phyloP scores from a whole-genome alignment of 2,888 invertebrate genomes.

The Bimastos eiseni region DNA sequence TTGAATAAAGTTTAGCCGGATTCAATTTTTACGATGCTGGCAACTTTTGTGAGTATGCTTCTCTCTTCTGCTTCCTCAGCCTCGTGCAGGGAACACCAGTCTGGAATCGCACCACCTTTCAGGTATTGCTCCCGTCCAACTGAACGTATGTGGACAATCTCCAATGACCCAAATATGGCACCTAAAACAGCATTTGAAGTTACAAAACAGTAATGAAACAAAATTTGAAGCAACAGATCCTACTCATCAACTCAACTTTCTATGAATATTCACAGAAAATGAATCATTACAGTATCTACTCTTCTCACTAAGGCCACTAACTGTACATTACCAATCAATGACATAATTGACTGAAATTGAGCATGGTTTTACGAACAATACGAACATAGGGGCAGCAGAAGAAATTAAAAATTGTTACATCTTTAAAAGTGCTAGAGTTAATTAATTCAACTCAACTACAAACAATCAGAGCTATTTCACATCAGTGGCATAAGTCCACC shows the following conservation, averaged over 20 bases:
- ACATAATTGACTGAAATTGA: too few relatives aligned
- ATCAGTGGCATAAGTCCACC: too few relatives aligned
- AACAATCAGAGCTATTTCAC: background rate
- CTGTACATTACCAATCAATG: background rate
- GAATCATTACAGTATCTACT: background rate
- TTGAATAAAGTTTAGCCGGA: background rate
- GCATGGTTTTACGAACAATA: background rate
- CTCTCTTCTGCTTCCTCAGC: conserved; percentile 34
- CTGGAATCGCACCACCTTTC: conserved; percentile 67
- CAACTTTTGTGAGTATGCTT: conserved; percentile 18
- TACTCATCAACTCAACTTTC: conserved; percentile 4
- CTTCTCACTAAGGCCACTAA: background rate
- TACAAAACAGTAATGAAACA: background rate
- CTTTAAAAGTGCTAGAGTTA: background rate
- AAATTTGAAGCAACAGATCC: background rate
- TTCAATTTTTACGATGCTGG: conserved; percentile 13
- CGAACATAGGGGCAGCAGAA: background rate
- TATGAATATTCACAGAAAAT: background rate
- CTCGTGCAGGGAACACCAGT: conserved; percentile 70
- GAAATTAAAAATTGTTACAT: background rate
- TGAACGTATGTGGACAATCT: conserved; percentile 72
- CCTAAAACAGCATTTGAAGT: conserved; percentile 62
- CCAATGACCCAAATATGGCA: conserved; percentile 78
- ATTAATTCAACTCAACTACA: background rate
- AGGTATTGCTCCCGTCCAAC: conserved; percentile 77